phyloP scores from a whole-genome alignment of 2,113 vertebrate genomes.

The Lynx canadensis region DNA sequence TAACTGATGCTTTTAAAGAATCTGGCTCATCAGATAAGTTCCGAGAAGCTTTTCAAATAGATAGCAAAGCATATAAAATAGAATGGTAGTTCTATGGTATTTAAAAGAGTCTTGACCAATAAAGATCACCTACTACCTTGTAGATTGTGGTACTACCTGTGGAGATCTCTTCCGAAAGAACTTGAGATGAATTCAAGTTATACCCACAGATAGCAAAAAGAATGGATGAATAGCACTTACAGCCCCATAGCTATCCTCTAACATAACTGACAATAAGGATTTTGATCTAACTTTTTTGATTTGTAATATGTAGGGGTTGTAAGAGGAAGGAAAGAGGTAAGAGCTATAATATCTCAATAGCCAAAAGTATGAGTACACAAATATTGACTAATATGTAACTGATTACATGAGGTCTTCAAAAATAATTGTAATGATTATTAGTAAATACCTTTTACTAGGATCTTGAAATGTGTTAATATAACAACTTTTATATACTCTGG shows the following conservation, averaged over 20 bases:
- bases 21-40: neutral
- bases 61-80: neutral
- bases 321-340: neutral
- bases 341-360: neutral
- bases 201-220: neutral
- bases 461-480: neutral
- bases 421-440: neutral
- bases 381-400: neutral
- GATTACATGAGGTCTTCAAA: neutral
- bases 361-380: neutral
- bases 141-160: neutral
- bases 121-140: neutral
- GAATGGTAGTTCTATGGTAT: neutral
- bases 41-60: constrained; percentile 13
- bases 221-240: neutral
- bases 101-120: neutral
- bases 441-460: neutral
- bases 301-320: neutral
- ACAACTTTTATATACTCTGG: constrained; percentile 8
- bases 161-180: neutral
- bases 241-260: neutral
- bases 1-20: constrained; percentile 20
- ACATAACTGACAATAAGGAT: neutral
- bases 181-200: neutral
- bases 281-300: neutral